Conservation (phyloP, 92 coral and sea anemone genomes). For the Palythoa grandis region DNA sequence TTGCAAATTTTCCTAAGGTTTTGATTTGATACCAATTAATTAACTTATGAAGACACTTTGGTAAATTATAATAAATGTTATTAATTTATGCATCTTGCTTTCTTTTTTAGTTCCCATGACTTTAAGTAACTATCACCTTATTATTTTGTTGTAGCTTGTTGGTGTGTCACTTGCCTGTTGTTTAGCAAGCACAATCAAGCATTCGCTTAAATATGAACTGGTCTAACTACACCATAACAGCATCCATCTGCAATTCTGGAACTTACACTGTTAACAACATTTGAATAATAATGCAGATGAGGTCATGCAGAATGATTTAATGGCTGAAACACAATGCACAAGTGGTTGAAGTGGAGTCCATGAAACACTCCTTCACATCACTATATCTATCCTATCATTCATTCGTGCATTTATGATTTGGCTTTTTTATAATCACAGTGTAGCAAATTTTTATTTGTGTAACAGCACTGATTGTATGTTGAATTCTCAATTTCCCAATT, state of each 20-base stretch:
- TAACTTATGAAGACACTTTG: too few relatives aligned
- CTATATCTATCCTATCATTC: neutral
- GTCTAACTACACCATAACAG: slow-evolving; percentile 57
- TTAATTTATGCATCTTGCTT: neutral
- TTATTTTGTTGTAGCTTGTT: slow-evolving; percentile 49
- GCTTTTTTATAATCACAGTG: neutral
- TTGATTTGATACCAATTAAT: too few relatives aligned
- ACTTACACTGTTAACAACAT: slow-evolving; percentile 2
- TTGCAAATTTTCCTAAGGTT: too few relatives aligned
- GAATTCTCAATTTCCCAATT: too few relatives aligned
- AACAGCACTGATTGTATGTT: too few relatives aligned
- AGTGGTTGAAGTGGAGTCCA: neutral
- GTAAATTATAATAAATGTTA: too few relatives aligned
- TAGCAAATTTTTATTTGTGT: too few relatives aligned
- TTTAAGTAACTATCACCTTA: neutral
- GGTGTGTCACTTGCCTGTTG: slow-evolving; percentile 53
- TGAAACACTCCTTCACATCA: neutral
- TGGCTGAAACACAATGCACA: neutral
- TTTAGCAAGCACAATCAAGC: slow-evolving; percentile 59
- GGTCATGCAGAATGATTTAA: slow-evolving; percentile 4
- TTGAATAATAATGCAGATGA: neutral
- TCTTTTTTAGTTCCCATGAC: neutral
- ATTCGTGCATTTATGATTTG: neutral
- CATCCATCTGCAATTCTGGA: neutral
- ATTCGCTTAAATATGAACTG: slow-evolving; percentile 85